Evolutionary conservation across 2,888 invertebrate genomes (phyloP), one percentile per base, ranked within the genome.

Genomic region (Atherix ibis): DNA sequence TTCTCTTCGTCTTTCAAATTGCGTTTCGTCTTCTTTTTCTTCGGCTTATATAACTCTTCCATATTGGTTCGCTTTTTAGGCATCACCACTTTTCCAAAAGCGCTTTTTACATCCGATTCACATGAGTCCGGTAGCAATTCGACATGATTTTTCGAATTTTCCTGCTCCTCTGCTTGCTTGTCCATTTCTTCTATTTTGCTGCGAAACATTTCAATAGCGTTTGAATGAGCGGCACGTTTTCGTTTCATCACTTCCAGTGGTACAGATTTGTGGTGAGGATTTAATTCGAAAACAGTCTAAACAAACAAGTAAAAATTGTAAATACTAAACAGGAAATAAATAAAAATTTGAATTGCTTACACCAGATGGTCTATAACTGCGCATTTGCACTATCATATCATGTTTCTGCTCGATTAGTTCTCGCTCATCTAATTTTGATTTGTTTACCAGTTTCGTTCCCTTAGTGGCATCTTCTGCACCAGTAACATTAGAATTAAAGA

Each of bases 221-320:
- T 54, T 54, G 73, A 64, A 62, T 92, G 72, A 52, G 75, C 65
- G 43, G 73, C 67, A 31, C 95, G 71, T 58, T 91, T 92, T 9
- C 72, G 68, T 56, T 88, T 85, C 94, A 97, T 97, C 0, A 84
- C 76, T 37, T 73, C 60, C 45, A 80, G 81, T 52, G 76, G 76
- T 1, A 72, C 67, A 0, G 85, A 80, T 52, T 87, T 75, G 47
- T 76, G 70, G 52, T 79, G 83, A 1, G 80, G 72, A 28, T 83
- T 81, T 32, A 95, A 68, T 64, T 97, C 97, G 59, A 97, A 85
- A 48, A 97, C 82, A 1, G 94, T 97, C 88, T 89, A 62, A 25
- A 66, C 62, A 44, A 60, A 43, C 38, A 38, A 41, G 27, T 40
- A 36, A 27, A 29, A 40, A 33, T 27, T 16, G 31, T 12, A 18